A percentile compares a stretch with the other conserved stretches of the same genome.
phyloP scores from a whole-genome alignment of 2,888 invertebrate genomes.

The Thysanoteuthis rhombus region DNA sequence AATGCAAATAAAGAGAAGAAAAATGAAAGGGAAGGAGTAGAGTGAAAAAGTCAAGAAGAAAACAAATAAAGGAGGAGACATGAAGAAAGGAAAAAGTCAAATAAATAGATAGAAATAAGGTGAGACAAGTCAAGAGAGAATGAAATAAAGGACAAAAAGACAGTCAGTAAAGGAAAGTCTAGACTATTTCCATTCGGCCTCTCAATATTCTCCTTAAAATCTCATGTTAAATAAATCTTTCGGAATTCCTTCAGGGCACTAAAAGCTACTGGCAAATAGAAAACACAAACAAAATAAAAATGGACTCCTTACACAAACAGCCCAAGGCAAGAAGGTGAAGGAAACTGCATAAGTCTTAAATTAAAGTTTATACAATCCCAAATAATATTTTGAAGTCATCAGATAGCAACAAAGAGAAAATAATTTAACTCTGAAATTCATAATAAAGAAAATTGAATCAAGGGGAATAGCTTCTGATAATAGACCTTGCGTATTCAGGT shows the following conservation, averaged over 20 bases:
- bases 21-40: background rate
- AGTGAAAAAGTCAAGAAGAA: background rate
- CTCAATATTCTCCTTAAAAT: background rate
- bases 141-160: background rate
- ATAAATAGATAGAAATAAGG: background rate
- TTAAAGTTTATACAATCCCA: background rate
- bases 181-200: background rate
- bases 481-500: no score
- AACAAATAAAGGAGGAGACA: background rate
- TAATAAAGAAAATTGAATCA: no score
- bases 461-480: no score
- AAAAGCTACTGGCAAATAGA: background rate
- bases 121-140: background rate
- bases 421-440: no score
- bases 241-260: background rate
- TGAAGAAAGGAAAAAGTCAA: background rate
- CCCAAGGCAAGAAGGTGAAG: background rate
- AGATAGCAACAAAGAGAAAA: background rate
- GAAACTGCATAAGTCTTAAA: background rate
- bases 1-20: background rate
- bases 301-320: background rate
- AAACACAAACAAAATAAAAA: background rate
- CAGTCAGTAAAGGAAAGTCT: no score
- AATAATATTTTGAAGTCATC: background rate
- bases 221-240: background rate